These are phyloP conservation scores for Parauchenoglanis ngamensis DNA, from an alignment of 2,797 vertebrate genomes.

Conservation along the genomic window DNA sequence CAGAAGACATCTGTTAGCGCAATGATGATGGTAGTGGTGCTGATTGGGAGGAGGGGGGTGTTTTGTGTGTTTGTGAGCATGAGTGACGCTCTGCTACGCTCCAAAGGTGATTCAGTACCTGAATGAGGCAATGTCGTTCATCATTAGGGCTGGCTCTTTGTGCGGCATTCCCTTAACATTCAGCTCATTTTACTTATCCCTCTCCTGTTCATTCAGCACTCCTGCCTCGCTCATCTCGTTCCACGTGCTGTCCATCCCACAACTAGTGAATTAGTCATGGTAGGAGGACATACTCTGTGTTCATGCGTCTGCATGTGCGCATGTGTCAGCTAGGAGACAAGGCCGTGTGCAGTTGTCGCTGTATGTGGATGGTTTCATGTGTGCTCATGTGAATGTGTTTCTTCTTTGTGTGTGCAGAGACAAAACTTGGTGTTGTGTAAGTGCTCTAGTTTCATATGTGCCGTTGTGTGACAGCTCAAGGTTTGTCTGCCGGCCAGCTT, in stretches of 20 bases:
- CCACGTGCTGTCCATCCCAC: constrained; percentile 42
- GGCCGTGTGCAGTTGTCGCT: constrained; percentile 29
- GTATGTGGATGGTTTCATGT: constrained; percentile 20
- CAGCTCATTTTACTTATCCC: constrained; percentile 8
- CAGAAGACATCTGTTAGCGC: constrained; percentile 83
- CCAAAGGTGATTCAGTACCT: constrained; percentile 74
- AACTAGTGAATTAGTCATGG: neutral
- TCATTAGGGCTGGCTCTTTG: constrained; percentile 68
- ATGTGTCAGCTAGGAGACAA: constrained; percentile 19
- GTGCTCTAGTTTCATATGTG: constrained; percentile 41
- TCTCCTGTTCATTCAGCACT: constrained; percentile 47
- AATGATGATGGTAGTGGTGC: constrained; percentile 67
- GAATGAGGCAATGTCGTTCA: constrained; percentile 74
- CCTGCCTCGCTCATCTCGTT: constrained; percentile 47
- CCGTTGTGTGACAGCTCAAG: constrained; percentile 59
- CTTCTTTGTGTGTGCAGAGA: constrained; percentile 8
- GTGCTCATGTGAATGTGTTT: constrained; percentile 20
- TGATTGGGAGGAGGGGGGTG: constrained; percentile 54
- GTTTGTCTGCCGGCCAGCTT: constrained; percentile 75
- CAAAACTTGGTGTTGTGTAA: constrained; percentile 22
- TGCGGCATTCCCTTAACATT: constrained; percentile 21
- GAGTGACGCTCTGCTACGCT: constrained; percentile 63
- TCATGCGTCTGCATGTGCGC: neutral
- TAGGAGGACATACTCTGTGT: neutral
- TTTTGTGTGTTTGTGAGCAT: constrained; percentile 48